phyloP scores from a whole-genome alignment of 2,113 vertebrate genomes.

The Machaerirhynchus nigripectus region DNA sequence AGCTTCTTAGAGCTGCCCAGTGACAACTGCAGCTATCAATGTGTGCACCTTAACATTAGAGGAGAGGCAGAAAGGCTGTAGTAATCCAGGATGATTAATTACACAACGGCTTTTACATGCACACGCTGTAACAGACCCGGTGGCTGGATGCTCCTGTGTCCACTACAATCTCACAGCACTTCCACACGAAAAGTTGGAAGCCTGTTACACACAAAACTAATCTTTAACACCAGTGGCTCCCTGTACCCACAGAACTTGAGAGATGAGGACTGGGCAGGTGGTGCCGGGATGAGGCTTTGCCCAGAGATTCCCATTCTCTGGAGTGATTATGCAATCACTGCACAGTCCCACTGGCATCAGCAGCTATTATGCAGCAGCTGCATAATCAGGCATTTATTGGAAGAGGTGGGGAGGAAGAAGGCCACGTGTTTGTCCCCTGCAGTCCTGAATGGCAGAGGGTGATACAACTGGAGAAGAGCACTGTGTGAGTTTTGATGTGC shows the following conservation, averaged over 20 bases:
- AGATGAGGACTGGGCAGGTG: neutral
- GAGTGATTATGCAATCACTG: neutral
- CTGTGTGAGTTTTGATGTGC: neutral
- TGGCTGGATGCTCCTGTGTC: neutral
- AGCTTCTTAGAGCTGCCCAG: neutral
- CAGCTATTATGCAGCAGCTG: constrained; percentile 39
- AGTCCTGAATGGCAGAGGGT: neutral
- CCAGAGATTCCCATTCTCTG: constrained; percentile 1
- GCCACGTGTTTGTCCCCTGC: neutral
- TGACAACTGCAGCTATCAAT: neutral
- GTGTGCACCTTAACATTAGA: neutral
- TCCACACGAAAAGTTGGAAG: neutral
- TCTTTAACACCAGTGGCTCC: neutral
- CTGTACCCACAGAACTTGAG: neutral
- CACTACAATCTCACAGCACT: neutral
- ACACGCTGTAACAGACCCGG: neutral
- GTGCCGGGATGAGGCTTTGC: neutral
- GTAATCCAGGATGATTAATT: neutral
- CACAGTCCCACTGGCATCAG: neutral
- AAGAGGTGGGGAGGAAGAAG: neutral
- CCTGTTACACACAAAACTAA: neutral
- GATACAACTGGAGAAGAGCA: neutral
- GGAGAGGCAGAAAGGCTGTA: neutral
- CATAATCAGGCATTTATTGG: neutral
- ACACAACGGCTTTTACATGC: neutral